Conservation (phyloP, 2,888 invertebrate genomes). For the Eurois occulta region DNA sequence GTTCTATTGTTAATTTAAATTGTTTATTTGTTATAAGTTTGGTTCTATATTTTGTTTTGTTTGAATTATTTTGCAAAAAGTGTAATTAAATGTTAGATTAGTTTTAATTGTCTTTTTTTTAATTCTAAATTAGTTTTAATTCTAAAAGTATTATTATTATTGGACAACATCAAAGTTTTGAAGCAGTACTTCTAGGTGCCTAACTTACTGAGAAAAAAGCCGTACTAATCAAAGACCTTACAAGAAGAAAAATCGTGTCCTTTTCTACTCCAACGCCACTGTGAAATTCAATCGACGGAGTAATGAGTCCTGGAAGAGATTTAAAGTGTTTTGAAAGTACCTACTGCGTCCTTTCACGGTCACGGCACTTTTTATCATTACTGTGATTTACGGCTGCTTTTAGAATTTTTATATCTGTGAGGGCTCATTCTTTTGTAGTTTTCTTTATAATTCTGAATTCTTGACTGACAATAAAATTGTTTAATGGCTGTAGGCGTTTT, state of each 20-base stretch:
- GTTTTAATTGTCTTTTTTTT: too few relatives aligned
- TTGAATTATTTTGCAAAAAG: too few relatives aligned
- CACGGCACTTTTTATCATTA: slow-evolving; percentile 31
- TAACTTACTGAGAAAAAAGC: neutral
- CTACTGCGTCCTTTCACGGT: slow-evolving; percentile 11
- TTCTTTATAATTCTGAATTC: slow-evolving; percentile 14
- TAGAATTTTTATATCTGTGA: slow-evolving; percentile 19
- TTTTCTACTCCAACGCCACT: slow-evolving; percentile 31
- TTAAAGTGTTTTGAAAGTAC: slow-evolving; percentile 38
- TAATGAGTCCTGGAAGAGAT: slow-evolving; percentile 47
- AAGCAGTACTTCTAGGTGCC: neutral
- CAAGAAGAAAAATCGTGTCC: neutral
- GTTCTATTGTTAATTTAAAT: too few relatives aligned
- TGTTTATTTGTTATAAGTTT: too few relatives aligned
- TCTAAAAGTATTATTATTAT: too few relatives aligned
- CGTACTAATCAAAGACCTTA: slow-evolving; percentile 13
- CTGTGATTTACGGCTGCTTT: slow-evolving; percentile 27
- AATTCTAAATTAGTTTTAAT: too few relatives aligned
- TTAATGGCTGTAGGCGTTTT: neutral
- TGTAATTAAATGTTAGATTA: too few relatives aligned
- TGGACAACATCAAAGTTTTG: neutral
- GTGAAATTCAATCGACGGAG: slow-evolving; percentile 40
- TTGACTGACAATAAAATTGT: neutral
- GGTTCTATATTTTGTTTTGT: too few relatives aligned
- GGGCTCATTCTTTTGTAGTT: slow-evolving; percentile 26